Base-by-base conservation (phyloP, 2,888 invertebrate species). In the Nineta flava region DNA sequence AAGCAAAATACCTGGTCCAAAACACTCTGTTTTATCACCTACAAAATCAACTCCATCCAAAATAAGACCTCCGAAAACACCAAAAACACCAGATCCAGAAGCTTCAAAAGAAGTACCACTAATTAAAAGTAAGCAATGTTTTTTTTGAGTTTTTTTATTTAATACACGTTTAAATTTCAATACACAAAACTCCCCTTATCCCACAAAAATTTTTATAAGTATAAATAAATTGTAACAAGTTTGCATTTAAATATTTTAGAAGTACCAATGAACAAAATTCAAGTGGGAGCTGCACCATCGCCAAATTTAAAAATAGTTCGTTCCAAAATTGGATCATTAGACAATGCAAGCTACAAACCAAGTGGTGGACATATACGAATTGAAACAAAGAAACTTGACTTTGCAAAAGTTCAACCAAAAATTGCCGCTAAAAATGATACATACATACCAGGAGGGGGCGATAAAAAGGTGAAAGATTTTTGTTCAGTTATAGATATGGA, bases 191-290 rank as follows among this genome's bases (percentile, higher is more conserved):
- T n/a, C n/a, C n/a, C n/a, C n/a, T n/a, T n/a, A n/a, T n/a, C n/a
- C n/a, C n/a, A n/a, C n/a, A n/a, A n/a, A n/a, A n/a, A n/a, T n/a
- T n/a, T n/a, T n/a, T n/a, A n/a, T n/a, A n/a, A n/a, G n/a, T n/a
- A n/a, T n/a, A n/a, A n/a, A n/a, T n/a, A n/a, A n/a, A n/a, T n/a
- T n/a, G n/a, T n/a, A n/a, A n/a, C n/a, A n/a, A n/a, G n/a, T 45
- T 21, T 32, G 5, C 15, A 19, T 38, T 44, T 44, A 44, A 13
- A 21, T 15, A 51, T 69, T 70, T 26, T 68, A 85, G 81, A 83
- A 77, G 72, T 92, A 61, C 88, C 92, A 56, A 92, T 92, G 87
- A 93, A 92, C 66, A 92, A 91, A 72, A 71, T 91, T 53, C 88
- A 91, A 75, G 91, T 91, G 46, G 93, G 94, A 48, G 81, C 86